Conservation (phyloP, 92 coral and sea anemone species). For the Actinernus sp. region DNA sequence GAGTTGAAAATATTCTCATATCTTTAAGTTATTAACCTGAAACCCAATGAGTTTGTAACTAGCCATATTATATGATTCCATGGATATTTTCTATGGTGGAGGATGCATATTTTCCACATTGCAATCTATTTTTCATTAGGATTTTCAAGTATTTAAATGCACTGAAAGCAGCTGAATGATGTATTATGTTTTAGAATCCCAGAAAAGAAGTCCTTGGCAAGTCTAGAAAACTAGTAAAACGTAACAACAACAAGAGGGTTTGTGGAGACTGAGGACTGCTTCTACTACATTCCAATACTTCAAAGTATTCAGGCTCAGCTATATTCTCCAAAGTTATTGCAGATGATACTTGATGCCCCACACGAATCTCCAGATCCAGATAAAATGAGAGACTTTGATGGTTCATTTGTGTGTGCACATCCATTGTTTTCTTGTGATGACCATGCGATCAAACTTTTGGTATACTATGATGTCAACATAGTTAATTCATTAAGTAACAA, state of each 20-base stretch:
- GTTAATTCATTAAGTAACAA: not conserved
- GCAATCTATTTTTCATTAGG: too few relatives aligned
- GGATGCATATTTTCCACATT: too few relatives aligned
- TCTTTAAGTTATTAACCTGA: too few relatives aligned
- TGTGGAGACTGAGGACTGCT: constrained; percentile 41
- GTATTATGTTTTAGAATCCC: too few relatives aligned
- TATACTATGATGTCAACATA: constrained; percentile 27
- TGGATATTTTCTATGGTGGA: too few relatives aligned
- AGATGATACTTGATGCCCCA: constrained; percentile 25
- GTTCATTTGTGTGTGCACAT: not conserved
- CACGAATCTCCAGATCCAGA: constrained; percentile 9
- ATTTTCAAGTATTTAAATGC: too few relatives aligned
- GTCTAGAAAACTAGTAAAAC: constrained; percentile 5
- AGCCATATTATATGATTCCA: too few relatives aligned
- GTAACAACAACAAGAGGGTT: constrained; percentile 29
- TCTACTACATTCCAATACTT: constrained; percentile 42
- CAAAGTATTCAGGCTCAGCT: constrained; percentile 44
- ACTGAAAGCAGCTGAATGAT: too few relatives aligned
- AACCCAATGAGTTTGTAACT: too few relatives aligned
- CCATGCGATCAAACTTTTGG: not conserved
- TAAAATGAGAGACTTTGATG: constrained; percentile 20
- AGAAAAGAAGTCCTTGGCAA: constrained; percentile 20
- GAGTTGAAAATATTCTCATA: too few relatives aligned
- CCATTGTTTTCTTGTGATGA: constrained; percentile 3
- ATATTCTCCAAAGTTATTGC: constrained; percentile 12